Base-by-base conservation (phyloP, 2,113 vertebrate species). In the Eurystomus gularis region DNA sequence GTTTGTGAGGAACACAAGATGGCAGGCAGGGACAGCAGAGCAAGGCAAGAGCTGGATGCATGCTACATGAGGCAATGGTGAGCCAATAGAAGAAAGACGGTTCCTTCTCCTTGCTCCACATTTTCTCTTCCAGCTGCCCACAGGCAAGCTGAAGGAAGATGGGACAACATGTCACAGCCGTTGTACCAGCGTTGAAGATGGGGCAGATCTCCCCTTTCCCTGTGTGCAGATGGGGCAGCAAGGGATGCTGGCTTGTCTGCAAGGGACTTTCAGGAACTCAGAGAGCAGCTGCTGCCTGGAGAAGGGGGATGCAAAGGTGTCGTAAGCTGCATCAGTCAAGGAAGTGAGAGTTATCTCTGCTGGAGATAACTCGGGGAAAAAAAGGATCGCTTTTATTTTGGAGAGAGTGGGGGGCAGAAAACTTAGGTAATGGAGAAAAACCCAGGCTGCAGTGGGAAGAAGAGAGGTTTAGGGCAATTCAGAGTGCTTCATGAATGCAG, bases 201-300 rank as follows among this genome's bases (percentile, higher is more conserved):
- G n/a, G 29, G 7, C 46, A 40, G 55, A 12, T 33, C 1, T 8
- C 16, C n/a, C 1, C 0, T 64, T 28, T 35, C 42, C 54, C 25
- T 3, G 0, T 2, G 4, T 4, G 42, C 0, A 3, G 13, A 35
- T 31, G 8, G 24, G 9, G 9, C 51, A 72, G 65, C 39, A 8
- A 39, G 54, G 11, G 26, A 13, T 28, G 61, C 26, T 6, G 9
- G 23, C 31, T 33, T 9, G 9, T 6, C 17, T 21, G 19, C 14
- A 8, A 8, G 11, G 52, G 7, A n/a, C 68, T 44, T 61, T 4
- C 8, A 51, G n/a, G 11, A 44, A n/a, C 33, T 14, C 4, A 0
- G 24, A 55, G 19, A 44, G 40, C 62, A 72, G 40, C 4, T 44
- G 35, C 19, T 57, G 13, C 17, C 48, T 2, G 37, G 10, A 58